Conservation (phyloP, 2,888 invertebrate species). For the Thera obeliscata region DNA sequence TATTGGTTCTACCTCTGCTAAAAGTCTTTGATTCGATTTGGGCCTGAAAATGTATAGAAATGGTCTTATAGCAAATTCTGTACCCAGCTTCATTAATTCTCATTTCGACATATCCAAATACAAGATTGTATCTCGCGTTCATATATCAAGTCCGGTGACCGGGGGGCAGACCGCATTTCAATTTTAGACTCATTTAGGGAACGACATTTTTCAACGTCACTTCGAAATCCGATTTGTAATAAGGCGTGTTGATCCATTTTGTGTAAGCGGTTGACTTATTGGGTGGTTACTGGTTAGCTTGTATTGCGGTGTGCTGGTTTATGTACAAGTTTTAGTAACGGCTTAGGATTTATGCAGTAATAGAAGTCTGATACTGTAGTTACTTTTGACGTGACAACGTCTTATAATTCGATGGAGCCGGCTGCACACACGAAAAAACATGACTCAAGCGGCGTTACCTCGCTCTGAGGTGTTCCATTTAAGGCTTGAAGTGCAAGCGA, state of each 20-base stretch:
- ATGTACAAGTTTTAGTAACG: background rate
- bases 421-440: too few relatives aligned
- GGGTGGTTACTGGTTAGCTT: background rate
- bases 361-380: too few relatives aligned
- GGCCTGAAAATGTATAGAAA: background rate
- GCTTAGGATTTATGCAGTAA: too few relatives aligned
- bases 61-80: background rate
- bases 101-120: conserved; percentile 9
- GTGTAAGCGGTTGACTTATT: background rate
- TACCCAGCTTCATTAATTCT: conserved; percentile 3
- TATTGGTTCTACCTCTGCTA: too few relatives aligned
- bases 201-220: conserved; percentile 45
- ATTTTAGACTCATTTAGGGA: conserved; percentile 39
- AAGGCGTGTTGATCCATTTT: conserved; percentile 21
- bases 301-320: background rate
- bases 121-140: conserved; percentile 31
- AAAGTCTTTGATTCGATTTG: too few relatives aligned
- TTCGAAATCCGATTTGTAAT: conserved; percentile 38
- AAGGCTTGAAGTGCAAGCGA: too few relatives aligned
- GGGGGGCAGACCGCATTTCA: conserved; percentile 40
- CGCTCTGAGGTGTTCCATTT: too few relatives aligned
- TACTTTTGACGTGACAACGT: too few relatives aligned
- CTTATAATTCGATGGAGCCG: too few relatives aligned
- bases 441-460: too few relatives aligned
- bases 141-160: conserved; percentile 32